These are phyloP conservation scores for Pandemis corylana DNA, from an alignment of 2,888 invertebrate genomes.

Conservation along the genomic window DNA sequence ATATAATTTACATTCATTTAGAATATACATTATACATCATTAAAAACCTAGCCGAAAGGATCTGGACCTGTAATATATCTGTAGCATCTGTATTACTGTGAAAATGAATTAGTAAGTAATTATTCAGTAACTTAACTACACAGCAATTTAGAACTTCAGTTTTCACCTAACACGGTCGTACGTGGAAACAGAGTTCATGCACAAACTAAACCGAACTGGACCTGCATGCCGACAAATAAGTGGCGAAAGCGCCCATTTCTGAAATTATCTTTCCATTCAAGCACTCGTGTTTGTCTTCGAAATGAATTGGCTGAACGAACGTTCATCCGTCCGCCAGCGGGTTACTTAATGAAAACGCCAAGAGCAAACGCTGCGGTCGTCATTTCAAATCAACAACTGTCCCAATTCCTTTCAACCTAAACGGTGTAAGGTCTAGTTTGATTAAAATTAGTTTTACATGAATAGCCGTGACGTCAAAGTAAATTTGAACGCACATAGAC, in stretches of 20 bases:
- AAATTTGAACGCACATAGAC: conserved; percentile 26
- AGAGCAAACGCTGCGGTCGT: conserved; percentile 20
- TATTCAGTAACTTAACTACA: no score
- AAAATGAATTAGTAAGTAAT: no score
- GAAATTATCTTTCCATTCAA: conserved; percentile 33
- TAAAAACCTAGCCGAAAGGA: not conserved
- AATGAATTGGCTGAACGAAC: conserved; percentile 30
- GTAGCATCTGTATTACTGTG: not conserved
- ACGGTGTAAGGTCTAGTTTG: conserved; percentile 9
- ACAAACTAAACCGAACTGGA: not conserved
- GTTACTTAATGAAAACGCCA: conserved; percentile 22
- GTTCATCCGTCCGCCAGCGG: conserved; percentile 20
- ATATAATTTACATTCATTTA: not conserved
- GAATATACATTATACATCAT: not conserved
- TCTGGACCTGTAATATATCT: no score
- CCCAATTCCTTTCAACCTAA: conserved; percentile 22
- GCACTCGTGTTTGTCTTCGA: conserved; percentile 30
- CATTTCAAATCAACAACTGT: conserved; percentile 29
- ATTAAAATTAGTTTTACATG: conserved; percentile 36
- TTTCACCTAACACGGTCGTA: not conserved
- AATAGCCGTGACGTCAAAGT: conserved; percentile 32
- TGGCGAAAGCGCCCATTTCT: conserved; percentile 11
- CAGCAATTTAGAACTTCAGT: not conserved
- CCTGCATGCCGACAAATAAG: conserved; percentile 8
- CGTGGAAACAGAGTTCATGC: conserved; percentile 2